Percentiles rank a stretch among this genome's conserved stretches.
These are phyloP conservation scores for Philaethria dido DNA, from an alignment of 2,888 invertebrate genomes.

Conservation along the genomic window DNA sequence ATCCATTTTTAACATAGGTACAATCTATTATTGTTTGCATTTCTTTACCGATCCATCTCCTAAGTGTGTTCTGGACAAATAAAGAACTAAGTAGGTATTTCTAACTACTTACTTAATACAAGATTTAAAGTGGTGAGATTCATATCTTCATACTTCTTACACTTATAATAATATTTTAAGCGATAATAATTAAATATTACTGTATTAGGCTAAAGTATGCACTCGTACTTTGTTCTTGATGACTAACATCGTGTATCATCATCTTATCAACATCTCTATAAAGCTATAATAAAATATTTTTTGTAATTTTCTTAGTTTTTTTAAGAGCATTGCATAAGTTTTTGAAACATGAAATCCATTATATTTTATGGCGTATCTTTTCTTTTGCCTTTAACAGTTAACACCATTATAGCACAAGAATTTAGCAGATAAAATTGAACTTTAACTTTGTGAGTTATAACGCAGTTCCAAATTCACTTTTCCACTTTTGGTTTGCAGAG, in stretches of 20 bases:
- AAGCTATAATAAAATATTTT: not conserved
- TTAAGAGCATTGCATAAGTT: no score
- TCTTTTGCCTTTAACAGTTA: no score
- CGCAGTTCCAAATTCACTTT: slow-evolving; percentile 35
- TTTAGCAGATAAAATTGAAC: not conserved
- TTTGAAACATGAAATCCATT: not conserved
- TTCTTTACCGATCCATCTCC: no score
- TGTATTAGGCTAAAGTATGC: not conserved
- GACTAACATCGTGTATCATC: not conserved
- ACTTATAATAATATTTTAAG: no score
- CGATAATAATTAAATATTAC: not conserved
- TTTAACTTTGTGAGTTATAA: slow-evolving; percentile 20
- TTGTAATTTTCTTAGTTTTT: not conserved
- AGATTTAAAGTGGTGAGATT: no score
- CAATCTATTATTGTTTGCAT: no score
- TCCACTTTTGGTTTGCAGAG: slow-evolving; percentile 31
- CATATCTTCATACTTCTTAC: no score
- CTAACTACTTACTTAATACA: no score
- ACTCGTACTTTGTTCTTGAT: not conserved
- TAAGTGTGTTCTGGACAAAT: no score
- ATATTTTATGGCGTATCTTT: not conserved
- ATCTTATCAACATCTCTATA: not conserved
- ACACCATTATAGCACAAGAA: no score
- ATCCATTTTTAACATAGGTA: no score
- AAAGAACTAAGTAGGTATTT: no score